Evolutionary conservation across 2,888 invertebrate genomes (phyloP), one percentile per base, ranked within the genome.

Genomic region (Chloromyia formosa): DNA sequence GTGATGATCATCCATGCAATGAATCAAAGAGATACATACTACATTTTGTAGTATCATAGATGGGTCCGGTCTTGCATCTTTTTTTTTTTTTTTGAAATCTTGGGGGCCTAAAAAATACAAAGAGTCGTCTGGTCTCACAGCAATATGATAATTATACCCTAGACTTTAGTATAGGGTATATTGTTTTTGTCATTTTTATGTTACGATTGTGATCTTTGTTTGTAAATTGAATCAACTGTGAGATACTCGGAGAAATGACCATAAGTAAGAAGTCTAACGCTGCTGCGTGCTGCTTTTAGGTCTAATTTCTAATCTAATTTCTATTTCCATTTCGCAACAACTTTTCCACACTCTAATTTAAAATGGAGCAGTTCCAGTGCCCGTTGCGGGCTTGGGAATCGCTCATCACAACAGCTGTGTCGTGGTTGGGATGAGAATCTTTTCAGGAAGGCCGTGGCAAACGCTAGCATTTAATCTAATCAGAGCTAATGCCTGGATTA

Each of bases 271-370:
- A 35, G 27, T 35, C 27, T 35, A 35, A n/a, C n/a, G n/a, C n/a
- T n/a, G n/a, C n/a, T n/a, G n/a, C 7, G 27, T 35, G 27, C 27
- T 35, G 27, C 27, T 35, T 35, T n/a, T 49, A 49, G 12, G 49
- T 10, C 49, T 49, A 49, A 49, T 49, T 49, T 49, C 49, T n/a
- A 49, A n/a, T 49, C 12, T n/a, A 12, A 49, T 49, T 49, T n/a
- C 16, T n/a, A 49, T 49, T 49, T 12, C 49, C 20, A 56, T 56
- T 56, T 56, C 56, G 56, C 56, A 56, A 56, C 56, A 56, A 56
- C 56, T 56, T 56, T 56, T 56, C 56, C 56, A 56, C 56, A 20
- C 20, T 56, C 18, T 35, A 35, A 35, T 35, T 35, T 2, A 35
- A 35, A 56, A 16, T 56, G 20, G 56, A 18, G 7, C 22, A 10